A percentile compares a stretch with the other conserved stretches of the same genome.
These are phyloP conservation scores for Pheosia tremula DNA, from an alignment of 2,888 invertebrate species.

Conservation along the genomic window DNA sequence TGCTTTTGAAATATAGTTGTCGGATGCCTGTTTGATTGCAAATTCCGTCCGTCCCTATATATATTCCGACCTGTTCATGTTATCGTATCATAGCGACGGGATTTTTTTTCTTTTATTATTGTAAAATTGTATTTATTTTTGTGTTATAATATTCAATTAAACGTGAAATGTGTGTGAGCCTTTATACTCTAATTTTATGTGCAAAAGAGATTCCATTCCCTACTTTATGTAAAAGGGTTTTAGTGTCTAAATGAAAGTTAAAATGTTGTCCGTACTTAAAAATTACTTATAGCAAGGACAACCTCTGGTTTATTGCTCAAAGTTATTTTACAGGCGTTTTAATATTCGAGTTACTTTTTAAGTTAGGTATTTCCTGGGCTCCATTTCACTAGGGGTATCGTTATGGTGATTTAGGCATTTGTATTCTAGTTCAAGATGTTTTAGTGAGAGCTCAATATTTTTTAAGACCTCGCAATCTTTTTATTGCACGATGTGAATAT, in stretches of 20 bases:
- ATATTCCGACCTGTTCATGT: no score
- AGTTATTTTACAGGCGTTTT: constrained; percentile 38
- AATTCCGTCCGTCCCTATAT: no score
- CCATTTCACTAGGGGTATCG: constrained; percentile 10
- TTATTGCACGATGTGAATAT: neutral
- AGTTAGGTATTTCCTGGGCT: constrained; percentile 6
- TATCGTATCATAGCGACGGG: no score
- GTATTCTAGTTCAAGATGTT: neutral
- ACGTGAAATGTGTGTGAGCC: neutral
- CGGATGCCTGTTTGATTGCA: no score
- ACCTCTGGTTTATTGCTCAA: constrained; percentile 35
- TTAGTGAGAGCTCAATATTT: neutral
- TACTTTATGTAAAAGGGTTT: constrained; percentile 45
- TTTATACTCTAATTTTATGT: constrained; percentile 47
- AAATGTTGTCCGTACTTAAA: constrained; percentile 41
- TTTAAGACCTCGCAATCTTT: neutral
- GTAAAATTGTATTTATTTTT: no score
- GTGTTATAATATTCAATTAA: neutral
- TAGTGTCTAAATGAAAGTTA: constrained; percentile 38
- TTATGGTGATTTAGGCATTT: neutral
- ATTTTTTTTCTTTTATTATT: no score
- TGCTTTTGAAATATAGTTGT: no score
- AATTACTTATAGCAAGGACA: constrained; percentile 38
- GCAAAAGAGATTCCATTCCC: constrained; percentile 41
- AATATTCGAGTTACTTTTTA: constrained; percentile 29